Evolutionary conservation across 2,113 vertebrate genomes (phyloP), one percentile per base, ranked within the genome.

Genomic region (Mobula hypostoma): DNA sequence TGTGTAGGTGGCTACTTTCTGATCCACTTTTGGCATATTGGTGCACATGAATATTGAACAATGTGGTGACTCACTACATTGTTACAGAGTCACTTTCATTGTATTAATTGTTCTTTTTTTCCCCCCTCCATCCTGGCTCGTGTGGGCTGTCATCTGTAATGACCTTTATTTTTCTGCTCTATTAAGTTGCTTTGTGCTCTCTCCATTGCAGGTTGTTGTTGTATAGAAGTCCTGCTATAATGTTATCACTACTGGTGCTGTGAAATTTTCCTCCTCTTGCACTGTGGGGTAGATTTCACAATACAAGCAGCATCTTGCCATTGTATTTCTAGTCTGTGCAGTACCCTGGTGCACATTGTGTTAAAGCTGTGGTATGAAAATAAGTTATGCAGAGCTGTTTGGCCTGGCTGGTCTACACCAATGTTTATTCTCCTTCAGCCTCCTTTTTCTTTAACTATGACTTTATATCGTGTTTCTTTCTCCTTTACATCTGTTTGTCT

Each of bases 81-180:
- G 56, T 61, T 87, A 87, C 11, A 61, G 83, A 61, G 58, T 87
- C 56, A 87, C 56, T 29, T 87, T 87, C 29, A 29, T 87, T 87
- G 48, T 56, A 66, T 36, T 66, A 17, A 90, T 90, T 79, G 2
- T 90, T 32, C 61, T 88, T 63, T 24, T 5, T n/a, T n/a, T n/a
- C 8, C 21, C 48, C 48, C 61, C 29, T 66, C 85, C n/a, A n/a
- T 17, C 29, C 61, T 12, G 15, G 85, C 29, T 90, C 61, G 15
- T 90, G 12, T n/a, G 29, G 61, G 14, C 29, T 36, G 61, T 90
- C 85, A 68, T 17, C 85, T 90, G 29, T n/a, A 66, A 32, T 32
- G 29, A 29, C 61, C 58, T 63, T 90, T 58, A 66, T 90, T 90
- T 66, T 32, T 66, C 61, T 90, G 85, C 58, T 88, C 85, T 90